These are phyloP conservation scores for Austrolebias charrua DNA, from an alignment of 2,797 vertebrate species.

Conservation along the genomic window DNA sequence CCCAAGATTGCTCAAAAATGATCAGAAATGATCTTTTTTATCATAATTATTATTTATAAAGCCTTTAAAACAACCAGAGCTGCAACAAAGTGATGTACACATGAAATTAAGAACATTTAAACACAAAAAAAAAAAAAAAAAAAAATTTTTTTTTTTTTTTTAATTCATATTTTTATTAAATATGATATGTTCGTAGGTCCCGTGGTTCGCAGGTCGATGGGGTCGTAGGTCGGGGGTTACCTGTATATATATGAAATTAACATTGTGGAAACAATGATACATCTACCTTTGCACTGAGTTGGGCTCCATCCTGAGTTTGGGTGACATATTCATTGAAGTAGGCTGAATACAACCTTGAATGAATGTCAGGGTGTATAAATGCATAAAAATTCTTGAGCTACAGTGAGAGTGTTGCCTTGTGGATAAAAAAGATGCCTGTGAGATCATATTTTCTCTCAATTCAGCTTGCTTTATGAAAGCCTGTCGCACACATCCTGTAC, in stretches of 20 bases:
- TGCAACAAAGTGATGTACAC: no score
- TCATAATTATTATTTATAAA: no score
- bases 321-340: conserved; percentile 67
- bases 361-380: conserved; percentile 76
- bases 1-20: no score
- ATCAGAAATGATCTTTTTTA: no score
- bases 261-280: conserved; percentile 67
- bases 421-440: conserved; percentile 72
- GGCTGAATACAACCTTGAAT: conserved; percentile 74
- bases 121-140: no score
- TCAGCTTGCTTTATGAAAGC: conserved; percentile 74
- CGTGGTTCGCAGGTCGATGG: no score
- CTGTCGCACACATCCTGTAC: conserved; percentile 80
- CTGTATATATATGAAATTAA: conserved; percentile 69
- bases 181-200: no score
- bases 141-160: no score
- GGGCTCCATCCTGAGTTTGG: conserved; percentile 56
- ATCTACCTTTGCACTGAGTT: conserved; percentile 75
- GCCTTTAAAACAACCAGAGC: no score
- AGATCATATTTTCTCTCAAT: conserved; percentile 83
- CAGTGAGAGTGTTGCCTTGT: conserved; percentile 73
- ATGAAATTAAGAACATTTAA: no score
- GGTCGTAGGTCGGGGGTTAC: no score
- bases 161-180: no score
- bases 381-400: conserved; percentile 76